Evolutionary conservation across 2,113 vertebrate genomes (phyloP), one percentile per base, ranked within the genome.

Genomic region (Pogonocichla stellata): DNA sequence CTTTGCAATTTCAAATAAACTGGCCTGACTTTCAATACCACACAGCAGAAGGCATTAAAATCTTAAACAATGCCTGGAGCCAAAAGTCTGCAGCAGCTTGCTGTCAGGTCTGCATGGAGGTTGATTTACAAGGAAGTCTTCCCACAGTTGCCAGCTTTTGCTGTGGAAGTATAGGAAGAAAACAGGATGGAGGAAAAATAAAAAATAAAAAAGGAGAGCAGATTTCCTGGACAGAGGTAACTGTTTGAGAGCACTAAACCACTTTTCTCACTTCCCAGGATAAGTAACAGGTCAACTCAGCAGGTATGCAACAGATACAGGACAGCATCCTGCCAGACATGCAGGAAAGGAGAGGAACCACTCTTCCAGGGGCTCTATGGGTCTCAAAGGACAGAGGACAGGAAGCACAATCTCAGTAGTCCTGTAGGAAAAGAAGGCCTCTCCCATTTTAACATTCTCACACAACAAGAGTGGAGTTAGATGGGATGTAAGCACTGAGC

Each of bases 11-110:
- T 86, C 47, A 56, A 65, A 73, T 48, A 23, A 91, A 81, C 57
- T 80, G 43, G 72, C 83, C 69, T 91, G 91, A 83, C 34, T 91
- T 72, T 90, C 85, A 88, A 80, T 51, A 78, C 31, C 69, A 86
- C 89, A 87, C 71, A 88, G 86, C 54, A 83, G 65, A 84, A 90
- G 57, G 69, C 75, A 92, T 84, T 90, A 88, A 58, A 73, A 84
- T 74, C 83, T 88, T 77, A 67, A 90, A 80, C 80, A 87, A 78
- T 28, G 88, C 83, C 80, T 71, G 57, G 45, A 92, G 86, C 62
- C 54, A 75, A 14, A 84, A 83, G 80, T 51, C 86, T 80, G 56
- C 72, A 94, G 58, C 71, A 84, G 86, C 88, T 84, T 92, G 60
- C 75, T 92, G 47, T 93, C 75, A 92, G 86, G 71, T 64, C 42